These are phyloP conservation scores for Garra rufa DNA, from an alignment of 2,113 vertebrate genomes.

Conservation along the genomic window DNA sequence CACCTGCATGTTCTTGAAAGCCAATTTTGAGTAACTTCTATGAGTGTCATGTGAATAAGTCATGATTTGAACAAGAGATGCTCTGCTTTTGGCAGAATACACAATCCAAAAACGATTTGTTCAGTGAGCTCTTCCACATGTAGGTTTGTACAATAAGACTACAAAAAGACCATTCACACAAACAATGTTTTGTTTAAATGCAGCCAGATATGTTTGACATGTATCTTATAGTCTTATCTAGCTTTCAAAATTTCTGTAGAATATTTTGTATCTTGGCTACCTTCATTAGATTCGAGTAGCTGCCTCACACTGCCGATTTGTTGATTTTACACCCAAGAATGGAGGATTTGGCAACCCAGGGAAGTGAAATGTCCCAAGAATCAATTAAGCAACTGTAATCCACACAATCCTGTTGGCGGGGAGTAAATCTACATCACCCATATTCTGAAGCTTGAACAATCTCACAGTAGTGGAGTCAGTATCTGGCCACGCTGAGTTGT, in stretches of 20 bases:
- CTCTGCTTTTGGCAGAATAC: no score
- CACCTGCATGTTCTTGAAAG: no score
- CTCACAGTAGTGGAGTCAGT: not conserved
- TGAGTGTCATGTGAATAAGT: no score
- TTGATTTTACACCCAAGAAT: conserved; percentile 6
- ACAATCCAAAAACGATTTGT: no score
- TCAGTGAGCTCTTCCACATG: no score
- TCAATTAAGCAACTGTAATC: conserved; percentile 40
- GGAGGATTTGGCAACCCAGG: conserved; percentile 3
- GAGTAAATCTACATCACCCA: conserved; percentile 56
- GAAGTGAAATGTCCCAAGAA: conserved; percentile 26
- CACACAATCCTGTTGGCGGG: not conserved
- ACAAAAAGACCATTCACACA: no score
- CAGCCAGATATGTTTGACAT: no score
- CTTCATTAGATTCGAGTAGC: not conserved
- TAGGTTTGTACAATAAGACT: no score
- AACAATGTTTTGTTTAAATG: no score
- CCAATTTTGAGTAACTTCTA: no score
- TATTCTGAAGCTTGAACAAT: conserved; percentile 52
- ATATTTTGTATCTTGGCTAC: not conserved
- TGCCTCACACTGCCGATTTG: not conserved
- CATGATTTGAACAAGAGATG: no score
- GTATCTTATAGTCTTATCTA: no score
- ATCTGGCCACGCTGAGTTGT: not conserved
- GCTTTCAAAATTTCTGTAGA: not conserved